phyloP scores from a whole-genome alignment of 2,888 invertebrate species.

The Drosophila multiciliata region DNA sequence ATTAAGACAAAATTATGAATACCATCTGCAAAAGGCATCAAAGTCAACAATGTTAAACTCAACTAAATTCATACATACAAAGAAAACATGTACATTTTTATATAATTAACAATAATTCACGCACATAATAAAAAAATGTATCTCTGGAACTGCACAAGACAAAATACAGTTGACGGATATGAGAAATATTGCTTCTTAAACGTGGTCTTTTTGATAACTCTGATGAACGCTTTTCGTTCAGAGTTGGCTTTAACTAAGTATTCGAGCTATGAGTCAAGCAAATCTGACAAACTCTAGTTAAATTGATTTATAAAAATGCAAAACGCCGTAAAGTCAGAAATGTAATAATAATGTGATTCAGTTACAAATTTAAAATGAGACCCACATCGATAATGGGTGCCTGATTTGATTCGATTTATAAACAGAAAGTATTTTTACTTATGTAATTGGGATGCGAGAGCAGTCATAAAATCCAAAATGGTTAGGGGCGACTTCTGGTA shows the following conservation, averaged over 20 bases:
- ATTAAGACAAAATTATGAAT: background rate
- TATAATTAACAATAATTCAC: background rate
- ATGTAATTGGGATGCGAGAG: too few species aligned
- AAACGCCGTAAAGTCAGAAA: background rate
- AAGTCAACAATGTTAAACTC: background rate
- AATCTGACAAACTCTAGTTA: background rate
- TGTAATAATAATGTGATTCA: background rate
- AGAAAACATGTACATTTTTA: background rate
- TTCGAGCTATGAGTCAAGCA: constrained; percentile 15
- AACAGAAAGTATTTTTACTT: background rate
- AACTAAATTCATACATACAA: background rate
- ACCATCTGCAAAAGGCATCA: background rate
- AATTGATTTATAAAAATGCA: background rate
- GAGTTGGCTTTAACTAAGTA: background rate
- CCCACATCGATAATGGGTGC: background rate
- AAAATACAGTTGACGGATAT: constrained; percentile 29
- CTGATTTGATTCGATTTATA: background rate
- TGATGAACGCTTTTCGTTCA: background rate
- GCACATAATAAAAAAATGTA: constrained; percentile 4
- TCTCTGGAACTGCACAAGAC: constrained; percentile 14
- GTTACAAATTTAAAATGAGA: background rate
- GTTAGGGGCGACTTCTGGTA: too few species aligned
- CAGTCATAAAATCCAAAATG: too few species aligned
- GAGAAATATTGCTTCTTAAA: constrained; percentile 23
- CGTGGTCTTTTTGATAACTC: constrained; percentile 32